Percentiles rank a stretch among this genome's conserved stretches.
Evolutionary conservation across 2,888 invertebrate genomes (phyloP).

Genomic region (Anaspis maculata): DNA sequence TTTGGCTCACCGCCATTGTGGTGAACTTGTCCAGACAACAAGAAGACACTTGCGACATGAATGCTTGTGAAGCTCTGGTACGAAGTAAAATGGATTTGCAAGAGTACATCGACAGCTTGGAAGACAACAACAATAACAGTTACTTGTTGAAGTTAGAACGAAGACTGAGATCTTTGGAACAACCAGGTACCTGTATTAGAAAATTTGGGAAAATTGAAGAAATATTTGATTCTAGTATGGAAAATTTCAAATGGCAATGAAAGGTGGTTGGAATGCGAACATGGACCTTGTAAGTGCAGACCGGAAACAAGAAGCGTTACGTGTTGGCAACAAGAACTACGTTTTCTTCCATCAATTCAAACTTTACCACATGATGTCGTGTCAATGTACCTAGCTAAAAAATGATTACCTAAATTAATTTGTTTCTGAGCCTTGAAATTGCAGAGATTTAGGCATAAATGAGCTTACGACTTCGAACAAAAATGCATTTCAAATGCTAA

Average conservation of each 20-base stretch:
- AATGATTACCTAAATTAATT: background rate
- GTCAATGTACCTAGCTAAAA: constrained; percentile 47
- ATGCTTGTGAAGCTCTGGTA: constrained; percentile 48
- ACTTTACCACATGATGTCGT: constrained; percentile 56
- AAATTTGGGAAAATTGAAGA: constrained; percentile 1
- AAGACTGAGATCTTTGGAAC: constrained; percentile 59
- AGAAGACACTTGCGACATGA: constrained; percentile 42
- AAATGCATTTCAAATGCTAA: constrained; percentile 58
- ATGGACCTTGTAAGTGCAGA: constrained; percentile 57
- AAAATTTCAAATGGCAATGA: constrained; percentile 50
- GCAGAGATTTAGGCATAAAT: constrained; percentile 66
- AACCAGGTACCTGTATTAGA: constrained; percentile 51
- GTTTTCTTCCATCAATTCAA: constrained; percentile 52
- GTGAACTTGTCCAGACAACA: no score
- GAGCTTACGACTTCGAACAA: constrained; percentile 59
- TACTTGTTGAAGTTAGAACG: constrained; percentile 53
- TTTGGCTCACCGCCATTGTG: background rate
- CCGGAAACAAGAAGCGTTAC: constrained; percentile 55
- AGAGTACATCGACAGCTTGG: constrained; percentile 26
- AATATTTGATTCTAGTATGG: constrained; percentile 51
- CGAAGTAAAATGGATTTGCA: constrained; percentile 33
- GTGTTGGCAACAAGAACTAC: constrained; percentile 59
- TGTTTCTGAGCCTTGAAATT: no score
- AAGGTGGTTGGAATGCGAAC: constrained; percentile 55
- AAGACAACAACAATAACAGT: constrained; percentile 31